A percentile compares a stretch with the other conserved stretches of the same genome.
phyloP scores from a whole-genome alignment of 1,140 invertebrate genomes.

The Dreissena rostriformis region DNA sequence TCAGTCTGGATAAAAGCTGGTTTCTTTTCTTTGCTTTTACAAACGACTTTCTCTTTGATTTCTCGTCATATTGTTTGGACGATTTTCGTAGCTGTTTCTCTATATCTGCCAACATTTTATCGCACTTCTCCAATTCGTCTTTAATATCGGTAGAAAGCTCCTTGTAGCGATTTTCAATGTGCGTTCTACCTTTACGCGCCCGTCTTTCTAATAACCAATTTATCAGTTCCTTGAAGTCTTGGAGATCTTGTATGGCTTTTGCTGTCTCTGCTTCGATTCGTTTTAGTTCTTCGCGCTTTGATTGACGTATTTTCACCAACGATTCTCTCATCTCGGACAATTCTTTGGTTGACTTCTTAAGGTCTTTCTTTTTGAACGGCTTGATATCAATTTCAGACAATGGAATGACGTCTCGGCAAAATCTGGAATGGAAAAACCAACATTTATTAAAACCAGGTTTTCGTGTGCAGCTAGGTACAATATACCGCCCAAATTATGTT shows the following conservation, averaged over 20 bases:
- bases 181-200: conserved; percentile 42
- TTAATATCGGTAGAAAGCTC: conserved; percentile 9
- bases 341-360: conserved; percentile 32
- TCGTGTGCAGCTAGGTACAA: too few species aligned
- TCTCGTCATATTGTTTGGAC: not conserved
- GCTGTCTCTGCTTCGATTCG: conserved; percentile 40
- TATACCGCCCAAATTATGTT: too few species aligned
- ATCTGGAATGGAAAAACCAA: conserved; percentile 20
- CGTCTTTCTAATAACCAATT: conserved; percentile 36
- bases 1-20: not conserved
- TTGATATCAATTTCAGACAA: not conserved
- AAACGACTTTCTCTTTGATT: not conserved
- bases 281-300: conserved; percentile 21
- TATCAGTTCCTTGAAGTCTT: conserved; percentile 41
- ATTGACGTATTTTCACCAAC: conserved; percentile 28
- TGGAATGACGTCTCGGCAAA: not conserved
- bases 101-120: conserved; percentile 8
- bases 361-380: conserved; percentile 15
- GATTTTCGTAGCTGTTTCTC: conserved; percentile 2
- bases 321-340: conserved; percentile 23
- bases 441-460: too few species aligned
- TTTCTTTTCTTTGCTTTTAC: conserved; percentile 19
- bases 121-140: conserved; percentile 27
- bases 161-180: conserved; percentile 32
- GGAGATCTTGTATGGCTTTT: conserved; percentile 32